phyloP scores from a whole-genome alignment of 2,888 invertebrate species.

The Oxyscelio sp. region DNA sequence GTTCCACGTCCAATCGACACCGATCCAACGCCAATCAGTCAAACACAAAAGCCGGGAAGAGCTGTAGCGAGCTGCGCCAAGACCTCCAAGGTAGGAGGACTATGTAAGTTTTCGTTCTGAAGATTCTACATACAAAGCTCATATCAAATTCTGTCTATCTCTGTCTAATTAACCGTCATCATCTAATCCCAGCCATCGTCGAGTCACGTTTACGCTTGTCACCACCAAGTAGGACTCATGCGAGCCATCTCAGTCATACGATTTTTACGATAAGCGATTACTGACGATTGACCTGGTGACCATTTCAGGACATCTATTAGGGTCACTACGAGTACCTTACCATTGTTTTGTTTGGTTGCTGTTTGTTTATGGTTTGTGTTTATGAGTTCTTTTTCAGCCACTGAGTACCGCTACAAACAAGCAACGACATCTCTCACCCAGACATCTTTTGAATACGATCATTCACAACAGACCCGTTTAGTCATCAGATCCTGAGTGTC shows the following conservation, averaged over 20 bases:
- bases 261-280: slow-evolving; percentile 9
- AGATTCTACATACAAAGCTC: slow-evolving; percentile 79
- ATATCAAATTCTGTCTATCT: slow-evolving; percentile 48
- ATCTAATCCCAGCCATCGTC: slow-evolving; percentile 39
- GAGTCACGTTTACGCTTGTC: slow-evolving; percentile 16
- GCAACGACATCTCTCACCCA: slow-evolving; percentile 55
- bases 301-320: slow-evolving; percentile 40
- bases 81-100: slow-evolving; percentile 92
- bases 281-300: slow-evolving; percentile 16
- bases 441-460: slow-evolving; percentile 52
- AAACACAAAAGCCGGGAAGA: slow-evolving; percentile 85
- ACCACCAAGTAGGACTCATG: slow-evolving; percentile 22
- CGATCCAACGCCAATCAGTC: too few species aligned
- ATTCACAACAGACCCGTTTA: slow-evolving; percentile 44
- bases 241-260: slow-evolving; percentile 31
- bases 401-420: slow-evolving; percentile 40
- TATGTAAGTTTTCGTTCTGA: slow-evolving; percentile 93
- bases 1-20: too few species aligned
- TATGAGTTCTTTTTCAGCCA: slow-evolving; percentile 33
- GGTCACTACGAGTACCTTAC: slow-evolving; percentile 10
- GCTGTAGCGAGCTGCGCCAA: slow-evolving; percentile 88
- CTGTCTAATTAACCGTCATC: slow-evolving; percentile 43
- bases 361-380: slow-evolving; percentile 52
- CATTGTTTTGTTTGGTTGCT: slow-evolving; percentile 34
- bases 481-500: slow-evolving; percentile 8